These are phyloP conservation scores for Leptinotarsa juncta DNA, from an alignment of 2,888 invertebrate species.

Conservation along the genomic window DNA sequence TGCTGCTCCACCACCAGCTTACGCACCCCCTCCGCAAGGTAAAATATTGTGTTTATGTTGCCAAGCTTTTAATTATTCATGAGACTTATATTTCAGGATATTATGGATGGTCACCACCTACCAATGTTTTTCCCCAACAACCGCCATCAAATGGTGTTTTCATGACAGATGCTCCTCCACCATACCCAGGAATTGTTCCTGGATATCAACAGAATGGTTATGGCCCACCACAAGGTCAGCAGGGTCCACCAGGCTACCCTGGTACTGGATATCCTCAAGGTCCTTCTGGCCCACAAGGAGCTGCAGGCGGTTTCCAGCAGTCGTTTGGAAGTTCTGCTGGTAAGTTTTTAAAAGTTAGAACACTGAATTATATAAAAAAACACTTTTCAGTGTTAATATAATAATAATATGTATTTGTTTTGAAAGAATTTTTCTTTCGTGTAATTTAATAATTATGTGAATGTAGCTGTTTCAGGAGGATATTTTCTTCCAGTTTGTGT, in stretches of 20 bases:
- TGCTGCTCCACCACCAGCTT: slow-evolving; percentile 91
- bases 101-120: slow-evolving; percentile 94
- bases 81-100: slow-evolving; percentile 70
- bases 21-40: slow-evolving; percentile 80
- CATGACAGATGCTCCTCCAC: slow-evolving; percentile 91
- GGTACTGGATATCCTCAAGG: slow-evolving; percentile 50
- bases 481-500: too few relatives aligned
- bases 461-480: too few relatives aligned
- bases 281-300: slow-evolving; percentile 43
- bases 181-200: slow-evolving; percentile 88
- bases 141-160: slow-evolving; percentile 86
- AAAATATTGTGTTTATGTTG: slow-evolving; percentile 15
- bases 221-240: slow-evolving; percentile 55
- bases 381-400: too few relatives aligned
- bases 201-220: slow-evolving; percentile 56
- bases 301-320: slow-evolving; percentile 23
- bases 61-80: neutral
- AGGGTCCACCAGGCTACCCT: slow-evolving; percentile 40
- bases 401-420: too few relatives aligned
- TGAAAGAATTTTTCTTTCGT: too few relatives aligned
- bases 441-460: too few relatives aligned
- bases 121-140: slow-evolving; percentile 75
- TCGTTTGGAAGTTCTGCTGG: slow-evolving; percentile 31
- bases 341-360: slow-evolving; percentile 10
- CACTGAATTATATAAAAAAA: too few relatives aligned